These are phyloP conservation scores for Uria aalge DNA, from an alignment of 2,113 vertebrate genomes.

Conservation along the genomic window DNA sequence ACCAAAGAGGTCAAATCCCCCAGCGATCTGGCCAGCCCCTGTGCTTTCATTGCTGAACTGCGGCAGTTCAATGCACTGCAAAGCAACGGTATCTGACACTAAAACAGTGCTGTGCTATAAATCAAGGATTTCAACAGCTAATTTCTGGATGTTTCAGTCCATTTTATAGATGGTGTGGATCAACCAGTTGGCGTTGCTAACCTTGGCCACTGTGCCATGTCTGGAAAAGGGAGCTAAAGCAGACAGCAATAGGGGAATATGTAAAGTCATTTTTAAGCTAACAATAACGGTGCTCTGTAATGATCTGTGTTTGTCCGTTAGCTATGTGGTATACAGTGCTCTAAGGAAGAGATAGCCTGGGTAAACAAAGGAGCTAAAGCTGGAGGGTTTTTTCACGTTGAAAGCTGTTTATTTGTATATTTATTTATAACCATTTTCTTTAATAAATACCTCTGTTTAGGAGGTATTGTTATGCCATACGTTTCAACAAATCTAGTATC, in stretches of 20 bases:
- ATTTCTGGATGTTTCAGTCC: background rate
- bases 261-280: background rate
- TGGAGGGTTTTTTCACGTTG: background rate
- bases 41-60: background rate
- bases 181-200: background rate
- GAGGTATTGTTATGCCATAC: background rate
- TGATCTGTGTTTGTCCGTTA: background rate
- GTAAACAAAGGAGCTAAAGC: background rate
- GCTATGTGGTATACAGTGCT: background rate
- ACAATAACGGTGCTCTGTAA: background rate
- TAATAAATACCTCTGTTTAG: slow-evolving; percentile 14
- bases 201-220: too few species aligned
- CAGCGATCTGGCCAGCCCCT: background rate
- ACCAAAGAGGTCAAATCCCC: background rate
- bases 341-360: background rate
- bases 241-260: background rate
- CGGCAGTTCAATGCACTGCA: background rate
- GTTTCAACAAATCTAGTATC: background rate
- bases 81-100: too few species aligned
- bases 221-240: background rate
- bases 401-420: background rate
- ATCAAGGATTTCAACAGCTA: background rate
- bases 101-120: background rate
- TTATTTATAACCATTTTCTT: slow-evolving; percentile 7
- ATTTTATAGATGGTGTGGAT: background rate